Conservation (phyloP, 2,797 vertebrate genomes). For the Platalea minor region DNA sequence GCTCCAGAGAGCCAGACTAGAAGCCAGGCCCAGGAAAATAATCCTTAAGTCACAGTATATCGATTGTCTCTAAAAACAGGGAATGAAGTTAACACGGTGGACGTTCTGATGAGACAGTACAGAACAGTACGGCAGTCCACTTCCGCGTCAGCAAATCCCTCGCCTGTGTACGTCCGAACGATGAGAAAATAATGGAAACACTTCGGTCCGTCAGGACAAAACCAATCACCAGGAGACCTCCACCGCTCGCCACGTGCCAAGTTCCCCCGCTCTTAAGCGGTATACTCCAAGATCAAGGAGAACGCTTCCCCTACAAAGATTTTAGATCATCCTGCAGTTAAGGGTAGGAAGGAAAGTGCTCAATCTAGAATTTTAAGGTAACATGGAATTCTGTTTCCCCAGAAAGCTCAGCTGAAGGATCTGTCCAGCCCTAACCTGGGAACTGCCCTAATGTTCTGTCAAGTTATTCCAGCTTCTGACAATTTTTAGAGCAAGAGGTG, state of each 20-base stretch:
- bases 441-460: background rate
- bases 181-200: constrained; percentile 17
- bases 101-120: constrained; percentile 41
- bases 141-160: background rate
- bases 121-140: constrained; percentile 22
- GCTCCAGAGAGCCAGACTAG: constrained; percentile 49
- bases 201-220: constrained; percentile 3
- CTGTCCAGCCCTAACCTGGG: background rate
- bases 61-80: constrained; percentile 66
- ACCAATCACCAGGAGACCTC: background rate
- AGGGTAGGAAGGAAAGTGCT: background rate
- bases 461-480: background rate
- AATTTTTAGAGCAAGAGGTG: background rate
- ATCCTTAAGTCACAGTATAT: constrained; percentile 64
- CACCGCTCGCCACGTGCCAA: background rate
- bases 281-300: background rate
- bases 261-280: background rate
- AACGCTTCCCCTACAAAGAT: background rate
- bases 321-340: background rate
- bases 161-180: background rate
- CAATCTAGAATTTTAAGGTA: background rate
- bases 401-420: background rate
- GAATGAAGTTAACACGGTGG: constrained; percentile 43
- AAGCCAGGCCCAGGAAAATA: constrained; percentile 50
- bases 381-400: background rate